These are phyloP conservation scores for Cossypha polioptera DNA, from an alignment of 2,797 vertebrate species.

Conservation along the genomic window DNA sequence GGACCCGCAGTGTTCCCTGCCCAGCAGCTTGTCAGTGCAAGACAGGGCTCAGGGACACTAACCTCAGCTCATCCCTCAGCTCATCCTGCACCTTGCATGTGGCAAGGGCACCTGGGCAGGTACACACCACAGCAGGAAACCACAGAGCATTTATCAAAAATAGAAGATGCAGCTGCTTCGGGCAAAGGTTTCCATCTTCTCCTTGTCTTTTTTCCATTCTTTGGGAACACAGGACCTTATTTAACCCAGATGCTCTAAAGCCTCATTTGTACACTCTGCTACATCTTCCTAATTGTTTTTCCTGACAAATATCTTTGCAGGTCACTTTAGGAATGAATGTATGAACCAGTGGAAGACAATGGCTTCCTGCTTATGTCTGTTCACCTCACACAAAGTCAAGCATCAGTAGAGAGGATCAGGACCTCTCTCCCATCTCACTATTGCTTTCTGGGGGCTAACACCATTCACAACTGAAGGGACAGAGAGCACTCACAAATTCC, in stretches of 20 bases:
- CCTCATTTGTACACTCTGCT: background rate
- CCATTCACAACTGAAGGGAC: background rate
- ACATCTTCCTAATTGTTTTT: background rate
- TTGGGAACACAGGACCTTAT: background rate
- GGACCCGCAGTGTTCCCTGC: fast-evolving
- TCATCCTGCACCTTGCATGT: background rate
- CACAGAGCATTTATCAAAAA: fast-evolving
- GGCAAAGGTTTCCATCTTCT: background rate
- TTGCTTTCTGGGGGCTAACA: background rate
- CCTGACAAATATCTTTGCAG: background rate
- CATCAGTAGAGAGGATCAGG: fast-evolving
- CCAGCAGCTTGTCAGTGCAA: background rate
- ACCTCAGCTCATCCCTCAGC: background rate
- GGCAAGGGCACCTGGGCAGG: background rate
- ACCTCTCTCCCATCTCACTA: fast-evolving
- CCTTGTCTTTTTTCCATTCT: background rate
- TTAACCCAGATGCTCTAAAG: background rate
- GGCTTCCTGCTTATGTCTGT: fast-evolving
- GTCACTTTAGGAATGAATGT: no score
- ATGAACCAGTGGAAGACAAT: background rate
- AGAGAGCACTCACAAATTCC: background rate
- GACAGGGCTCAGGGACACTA: fast-evolving
- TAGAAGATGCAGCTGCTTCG: background rate
- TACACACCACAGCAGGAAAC: fast-evolving
- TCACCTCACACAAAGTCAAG: background rate